Base-by-base conservation (phyloP, 2,797 vertebrate genomes). In the Phalanger gymnotis region DNA sequence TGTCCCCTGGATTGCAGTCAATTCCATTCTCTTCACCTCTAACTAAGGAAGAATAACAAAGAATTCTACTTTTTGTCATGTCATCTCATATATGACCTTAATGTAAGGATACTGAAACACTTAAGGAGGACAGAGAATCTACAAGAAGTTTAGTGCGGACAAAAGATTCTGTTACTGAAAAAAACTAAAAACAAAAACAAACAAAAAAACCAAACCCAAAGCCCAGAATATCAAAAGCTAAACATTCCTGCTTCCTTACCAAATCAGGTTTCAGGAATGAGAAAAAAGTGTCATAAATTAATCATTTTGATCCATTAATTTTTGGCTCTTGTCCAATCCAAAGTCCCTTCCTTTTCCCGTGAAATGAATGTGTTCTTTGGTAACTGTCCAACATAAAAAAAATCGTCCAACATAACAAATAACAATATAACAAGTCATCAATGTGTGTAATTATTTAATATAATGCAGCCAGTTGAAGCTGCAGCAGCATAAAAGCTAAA, bases 21-120 rank as follows among this genome's bases (percentile, higher is more conserved):
- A 99, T 98, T 28, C 99, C 99, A 58, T 99, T 99, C 98, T 99
- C 99, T 98, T 99, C 99, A 93, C 98, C 98, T 98, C 99, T 98
- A 92, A 98, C 99, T 99, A 98, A 2, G 73, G 30, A 93, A 94
- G 95, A 96, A 95, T 90, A 53, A 14, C 13, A 96, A n/a, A 95
- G 56, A 92, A 87, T 52, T 34, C 40, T 66, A 93, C 13, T 94
- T 94, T 52, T 91, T 96, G 92, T 91, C 19, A 54, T 93, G 91
- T 95, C 3, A 30, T 93, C 87, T 81, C 93, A 28, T 54, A 94
- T 13, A 90, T 93, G 93, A 96, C 27, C 13, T 66, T 91, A 87
- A 4, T 5, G 81, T 47, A 91, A 0, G 91, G 27, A 30, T 95
- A 93, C 11, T 73, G 58, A 93, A 95, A 54, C 19, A 96, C 91